Evolutionary conservation across 2,888 invertebrate genomes (phyloP).

Genomic region (Acrocyrtus sp.): DNA sequence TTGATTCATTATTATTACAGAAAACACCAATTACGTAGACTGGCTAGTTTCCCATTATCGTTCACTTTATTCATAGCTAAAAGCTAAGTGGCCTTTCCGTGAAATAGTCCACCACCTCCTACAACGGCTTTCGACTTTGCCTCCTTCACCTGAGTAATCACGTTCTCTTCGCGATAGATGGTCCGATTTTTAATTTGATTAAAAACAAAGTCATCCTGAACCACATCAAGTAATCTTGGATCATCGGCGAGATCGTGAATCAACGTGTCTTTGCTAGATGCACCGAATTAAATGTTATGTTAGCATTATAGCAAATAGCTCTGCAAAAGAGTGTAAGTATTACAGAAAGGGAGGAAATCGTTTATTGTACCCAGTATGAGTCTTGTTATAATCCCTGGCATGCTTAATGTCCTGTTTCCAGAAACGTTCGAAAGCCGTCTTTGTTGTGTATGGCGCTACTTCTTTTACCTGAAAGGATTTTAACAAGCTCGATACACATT

Average conservation of each 20-base stretch:
- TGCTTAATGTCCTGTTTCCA: conserved; percentile 84
- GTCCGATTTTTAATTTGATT: conserved; percentile 16
- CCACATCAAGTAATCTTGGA: background rate
- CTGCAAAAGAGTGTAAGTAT: background rate
- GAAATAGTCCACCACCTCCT: too few relatives aligned
- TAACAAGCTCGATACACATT: conserved; percentile 10
- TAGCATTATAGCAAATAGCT: background rate
- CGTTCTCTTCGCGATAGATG: conserved; percentile 20
- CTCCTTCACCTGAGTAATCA: background rate
- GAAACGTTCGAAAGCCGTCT: conserved; percentile 78
- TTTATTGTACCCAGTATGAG: conserved; percentile 65
- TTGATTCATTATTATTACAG: too few relatives aligned
- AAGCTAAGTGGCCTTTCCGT: too few relatives aligned
- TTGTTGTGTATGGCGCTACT: conserved; percentile 82
- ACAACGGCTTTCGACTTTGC: background rate
- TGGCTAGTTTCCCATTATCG: too few relatives aligned
- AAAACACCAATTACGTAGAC: too few relatives aligned
- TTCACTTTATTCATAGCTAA: too few relatives aligned
- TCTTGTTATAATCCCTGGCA: conserved; percentile 76
- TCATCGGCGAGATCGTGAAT: conserved; percentile 10
- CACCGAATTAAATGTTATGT: too few relatives aligned
- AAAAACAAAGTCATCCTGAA: conserved; percentile 35
- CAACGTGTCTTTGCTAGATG: background rate
- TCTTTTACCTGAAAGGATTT: conserved; percentile 79
- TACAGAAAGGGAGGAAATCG: background rate